phyloP scores from a whole-genome alignment of 2,888 invertebrate species.

The Hydrotaea diabolus region DNA sequence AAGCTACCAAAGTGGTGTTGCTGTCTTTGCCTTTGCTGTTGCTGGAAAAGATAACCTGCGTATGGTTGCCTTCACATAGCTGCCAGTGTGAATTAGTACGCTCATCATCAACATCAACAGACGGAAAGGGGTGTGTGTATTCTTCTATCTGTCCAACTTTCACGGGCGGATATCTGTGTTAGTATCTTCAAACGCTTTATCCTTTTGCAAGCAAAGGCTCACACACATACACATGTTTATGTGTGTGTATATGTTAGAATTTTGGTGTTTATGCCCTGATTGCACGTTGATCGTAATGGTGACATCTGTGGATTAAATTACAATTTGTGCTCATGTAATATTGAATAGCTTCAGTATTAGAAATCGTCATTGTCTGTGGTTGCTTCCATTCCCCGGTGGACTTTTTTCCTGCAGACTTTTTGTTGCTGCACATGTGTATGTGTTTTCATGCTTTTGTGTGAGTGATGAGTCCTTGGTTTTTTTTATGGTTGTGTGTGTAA shows the following conservation, averaged over 20 bases:
- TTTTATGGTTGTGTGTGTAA: constrained; percentile 36
- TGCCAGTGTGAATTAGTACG: background rate
- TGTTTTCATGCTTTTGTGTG: constrained; percentile 49
- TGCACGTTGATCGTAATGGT: constrained; percentile 78
- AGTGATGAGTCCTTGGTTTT: constrained; percentile 20
- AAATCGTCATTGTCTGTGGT: constrained; percentile 54
- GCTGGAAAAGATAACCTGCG: constrained; percentile 57
- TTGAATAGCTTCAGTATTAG: constrained; percentile 70
- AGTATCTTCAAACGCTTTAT: background rate
- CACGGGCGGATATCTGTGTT: background rate
- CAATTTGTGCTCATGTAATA: constrained; percentile 80
- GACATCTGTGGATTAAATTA: constrained; percentile 82
- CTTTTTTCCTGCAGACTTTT: constrained; percentile 66
- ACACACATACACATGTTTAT: too few species aligned
- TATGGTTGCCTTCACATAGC: background rate
- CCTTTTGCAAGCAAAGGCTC: too few species aligned
- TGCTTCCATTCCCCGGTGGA: constrained; percentile 55
- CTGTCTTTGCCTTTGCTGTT: background rate
- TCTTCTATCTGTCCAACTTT: background rate
- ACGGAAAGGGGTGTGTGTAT: constrained; percentile 21
- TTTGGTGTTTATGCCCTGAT: constrained; percentile 56
- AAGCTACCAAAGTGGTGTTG: constrained; percentile 39
- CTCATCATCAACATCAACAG: background rate
- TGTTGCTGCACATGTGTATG: constrained; percentile 44
- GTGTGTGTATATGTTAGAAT: constrained; percentile 14